phyloP scores from a whole-genome alignment of 2,113 vertebrate genomes.

The Glareola pratincola region DNA sequence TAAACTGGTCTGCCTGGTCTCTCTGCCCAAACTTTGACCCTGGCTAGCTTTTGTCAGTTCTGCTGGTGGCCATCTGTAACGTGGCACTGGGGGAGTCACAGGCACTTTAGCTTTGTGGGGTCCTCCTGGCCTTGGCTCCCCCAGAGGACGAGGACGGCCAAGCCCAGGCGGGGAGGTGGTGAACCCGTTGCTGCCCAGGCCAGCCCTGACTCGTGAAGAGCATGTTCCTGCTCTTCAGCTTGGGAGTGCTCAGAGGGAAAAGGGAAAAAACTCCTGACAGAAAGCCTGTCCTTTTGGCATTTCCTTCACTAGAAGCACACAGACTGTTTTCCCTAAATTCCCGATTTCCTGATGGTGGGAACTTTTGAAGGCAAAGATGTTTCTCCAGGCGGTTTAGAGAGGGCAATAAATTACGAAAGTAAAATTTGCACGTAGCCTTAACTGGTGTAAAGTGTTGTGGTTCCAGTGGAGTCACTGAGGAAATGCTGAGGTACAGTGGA shows the following conservation, averaged over 20 bases:
- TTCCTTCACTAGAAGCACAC: neutral
- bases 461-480: neutral
- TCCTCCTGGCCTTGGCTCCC: accelerated
- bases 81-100: neutral
- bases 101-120: neutral
- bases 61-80: neutral
- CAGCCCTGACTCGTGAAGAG: neutral
- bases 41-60: neutral
- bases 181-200: neutral
- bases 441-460: neutral
- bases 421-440: conserved; percentile 15
- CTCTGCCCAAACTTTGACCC: neutral
- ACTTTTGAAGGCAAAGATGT: neutral
- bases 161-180: neutral
- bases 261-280: neutral
- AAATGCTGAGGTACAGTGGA: conserved; percentile 7
- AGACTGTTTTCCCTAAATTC: neutral
- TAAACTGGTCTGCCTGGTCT: neutral
- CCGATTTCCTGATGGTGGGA: neutral
- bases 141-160: neutral
- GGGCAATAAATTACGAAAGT: neutral
- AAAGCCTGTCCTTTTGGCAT: neutral
- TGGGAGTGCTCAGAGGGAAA: neutral
- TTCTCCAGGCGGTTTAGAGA: neutral
- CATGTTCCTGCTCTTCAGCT: neutral